Evolutionary conservation across 2,113 vertebrate species (phyloP).

Genomic region (Acinonyx jubatus): DNA sequence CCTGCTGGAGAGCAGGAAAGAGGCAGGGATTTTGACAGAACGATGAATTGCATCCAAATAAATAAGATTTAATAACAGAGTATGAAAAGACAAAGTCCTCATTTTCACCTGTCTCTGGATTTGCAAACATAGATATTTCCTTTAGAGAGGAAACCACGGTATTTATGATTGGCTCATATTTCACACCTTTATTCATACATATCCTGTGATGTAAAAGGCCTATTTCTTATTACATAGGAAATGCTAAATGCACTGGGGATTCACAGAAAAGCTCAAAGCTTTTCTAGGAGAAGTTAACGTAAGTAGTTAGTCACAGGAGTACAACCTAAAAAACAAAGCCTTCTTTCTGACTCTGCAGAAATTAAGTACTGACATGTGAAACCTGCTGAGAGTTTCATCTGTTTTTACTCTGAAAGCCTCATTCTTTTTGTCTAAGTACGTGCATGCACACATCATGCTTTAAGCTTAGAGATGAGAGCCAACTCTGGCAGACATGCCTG

Average conservation of each 20-base stretch:
- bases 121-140: constrained; percentile 75
- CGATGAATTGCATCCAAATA: constrained; percentile 67
- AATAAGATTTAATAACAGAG: constrained; percentile 68
- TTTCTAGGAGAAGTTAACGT: constrained; percentile 70
- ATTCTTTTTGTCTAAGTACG: constrained; percentile 55
- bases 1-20: background rate
- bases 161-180: constrained; percentile 79
- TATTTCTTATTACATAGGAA: constrained; percentile 78
- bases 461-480: background rate
- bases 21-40: constrained; percentile 5
- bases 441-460: constrained; percentile 19
- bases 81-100: constrained; percentile 61
- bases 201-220: constrained; percentile 74
- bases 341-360: constrained; percentile 72
- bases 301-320: constrained; percentile 74
- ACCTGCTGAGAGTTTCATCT: constrained; percentile 66
- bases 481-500: background rate
- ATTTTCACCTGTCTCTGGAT: constrained; percentile 73
- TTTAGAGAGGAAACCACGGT: constrained; percentile 69
- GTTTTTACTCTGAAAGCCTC: constrained; percentile 70
- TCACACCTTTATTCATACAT: constrained; percentile 78
- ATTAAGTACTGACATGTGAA: constrained; percentile 63
- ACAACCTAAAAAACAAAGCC: constrained; percentile 57
- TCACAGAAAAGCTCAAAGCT: constrained; percentile 75
- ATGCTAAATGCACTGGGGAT: constrained; percentile 78